Percentiles rank a stretch among this genome's conserved stretches.
Conservation (phyloP, 1,140 invertebrate genomes). For the Saccostrea echinata region DNA sequence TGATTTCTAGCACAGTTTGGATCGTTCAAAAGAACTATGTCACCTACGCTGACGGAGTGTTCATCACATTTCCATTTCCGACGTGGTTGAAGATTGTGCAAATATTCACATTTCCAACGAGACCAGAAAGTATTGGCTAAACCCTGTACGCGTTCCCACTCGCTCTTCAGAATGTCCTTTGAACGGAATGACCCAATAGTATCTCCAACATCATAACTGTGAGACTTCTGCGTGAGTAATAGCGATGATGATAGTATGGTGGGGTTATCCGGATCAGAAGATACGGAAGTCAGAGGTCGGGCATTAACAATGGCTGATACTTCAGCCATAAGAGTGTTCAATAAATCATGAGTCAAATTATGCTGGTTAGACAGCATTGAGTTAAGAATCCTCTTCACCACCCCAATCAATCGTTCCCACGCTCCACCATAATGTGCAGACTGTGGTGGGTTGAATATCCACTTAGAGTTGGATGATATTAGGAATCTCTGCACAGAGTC, state of each 20-base stretch:
- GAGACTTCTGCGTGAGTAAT: slow-evolving; percentile 24
- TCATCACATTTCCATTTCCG: not conserved
- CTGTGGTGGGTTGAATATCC: slow-evolving; percentile 53
- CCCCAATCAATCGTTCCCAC: slow-evolving; percentile 14
- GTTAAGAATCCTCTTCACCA: slow-evolving; percentile 19
- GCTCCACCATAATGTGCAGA: slow-evolving; percentile 44
- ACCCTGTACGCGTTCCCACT: slow-evolving; percentile 47
- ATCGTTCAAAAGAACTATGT: slow-evolving; percentile 54
- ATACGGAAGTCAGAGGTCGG: not conserved
- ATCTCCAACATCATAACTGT: not conserved
- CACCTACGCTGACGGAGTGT: not conserved
- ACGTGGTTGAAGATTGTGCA: slow-evolving; percentile 19
- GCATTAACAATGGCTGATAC: slow-evolving; percentile 9
- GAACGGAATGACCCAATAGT: not conserved
- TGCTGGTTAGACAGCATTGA: not conserved
- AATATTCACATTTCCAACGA: slow-evolving; percentile 38
- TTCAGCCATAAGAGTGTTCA: not conserved
- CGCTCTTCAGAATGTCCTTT: not conserved
- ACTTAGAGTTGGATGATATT: not conserved
- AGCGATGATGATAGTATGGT: not conserved
- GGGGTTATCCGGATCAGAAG: not conserved
- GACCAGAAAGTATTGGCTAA: slow-evolving; percentile 45
- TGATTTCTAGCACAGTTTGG: slow-evolving; percentile 7
- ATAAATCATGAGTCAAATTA: not conserved
- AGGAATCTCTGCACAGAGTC: slow-evolving; percentile 39